Percentiles rank a stretch among this genome's conserved stretches.
Evolutionary conservation across 2,113 vertebrate species (phyloP).

Genomic region (Pteruthius melanotis): DNA sequence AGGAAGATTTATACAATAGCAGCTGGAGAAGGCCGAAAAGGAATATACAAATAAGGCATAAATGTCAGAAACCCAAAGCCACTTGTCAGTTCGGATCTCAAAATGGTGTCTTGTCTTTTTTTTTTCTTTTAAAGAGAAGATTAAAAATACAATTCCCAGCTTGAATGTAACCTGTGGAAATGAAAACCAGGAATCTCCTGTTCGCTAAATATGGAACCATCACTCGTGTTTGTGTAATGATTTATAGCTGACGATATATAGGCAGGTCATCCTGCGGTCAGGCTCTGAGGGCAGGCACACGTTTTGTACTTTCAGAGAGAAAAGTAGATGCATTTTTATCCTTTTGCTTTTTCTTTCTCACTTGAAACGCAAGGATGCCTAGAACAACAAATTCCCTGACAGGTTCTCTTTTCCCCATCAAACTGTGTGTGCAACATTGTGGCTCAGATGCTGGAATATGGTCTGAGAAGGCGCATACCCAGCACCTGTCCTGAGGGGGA

Average conservation of each 20-base stretch:
- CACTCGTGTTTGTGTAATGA: not conserved
- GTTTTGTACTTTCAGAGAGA: not conserved
- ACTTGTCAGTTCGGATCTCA: slow-evolving; percentile 11
- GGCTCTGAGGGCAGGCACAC: not conserved
- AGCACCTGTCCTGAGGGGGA: not conserved
- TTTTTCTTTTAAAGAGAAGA: not conserved
- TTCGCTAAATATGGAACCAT: not conserved
- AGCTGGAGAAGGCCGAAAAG: not conserved
- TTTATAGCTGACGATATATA: not conserved
- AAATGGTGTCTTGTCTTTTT: not conserved
- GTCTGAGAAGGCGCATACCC: not conserved
- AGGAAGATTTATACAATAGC: slow-evolving; percentile 16
- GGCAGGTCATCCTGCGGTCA: not conserved
- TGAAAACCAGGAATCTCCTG: slow-evolving; percentile 7
- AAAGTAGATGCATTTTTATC: not conserved
- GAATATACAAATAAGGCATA: not conserved
- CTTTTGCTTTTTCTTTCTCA: not conserved
- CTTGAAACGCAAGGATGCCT: not conserved
- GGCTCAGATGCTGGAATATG: not conserved
- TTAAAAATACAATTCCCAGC: slow-evolving; percentile 14
- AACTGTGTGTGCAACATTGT: not conserved
- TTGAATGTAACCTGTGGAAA: slow-evolving; percentile 26
- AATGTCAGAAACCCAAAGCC: not conserved
- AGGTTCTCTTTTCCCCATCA: not conserved
- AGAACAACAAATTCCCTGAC: not conserved